These are phyloP conservation scores for Desmophyllum pertusum DNA, from an alignment of 92 coral and sea anemone genomes.

Conservation along the genomic window DNA sequence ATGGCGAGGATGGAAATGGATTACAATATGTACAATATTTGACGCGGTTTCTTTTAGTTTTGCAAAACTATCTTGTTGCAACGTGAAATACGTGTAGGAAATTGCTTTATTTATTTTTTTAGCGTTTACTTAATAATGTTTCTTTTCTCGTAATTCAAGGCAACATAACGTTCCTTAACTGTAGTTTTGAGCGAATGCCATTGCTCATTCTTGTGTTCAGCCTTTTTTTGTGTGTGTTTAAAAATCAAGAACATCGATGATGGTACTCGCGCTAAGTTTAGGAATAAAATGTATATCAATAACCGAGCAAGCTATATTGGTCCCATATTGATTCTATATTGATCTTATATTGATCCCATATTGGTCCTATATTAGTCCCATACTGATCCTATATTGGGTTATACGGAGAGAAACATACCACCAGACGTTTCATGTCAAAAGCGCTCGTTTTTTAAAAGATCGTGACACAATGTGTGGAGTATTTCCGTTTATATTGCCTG, in stretches of 20 bases:
- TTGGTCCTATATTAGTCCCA: too few relatives aligned
- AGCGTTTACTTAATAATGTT: neutral
- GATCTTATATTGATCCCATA: too few relatives aligned
- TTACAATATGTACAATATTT: too few relatives aligned
- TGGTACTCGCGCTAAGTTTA: neutral
- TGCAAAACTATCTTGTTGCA: neutral
- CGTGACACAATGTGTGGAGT: neutral
- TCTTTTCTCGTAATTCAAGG: neutral
- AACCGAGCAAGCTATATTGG: neutral
- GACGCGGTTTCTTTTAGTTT: neutral
- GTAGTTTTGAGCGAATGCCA: neutral
- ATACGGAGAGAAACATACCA: neutral
- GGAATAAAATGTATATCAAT: neutral
- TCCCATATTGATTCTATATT: too few relatives aligned
- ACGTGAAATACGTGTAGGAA: neutral
- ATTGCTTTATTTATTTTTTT: too few relatives aligned
- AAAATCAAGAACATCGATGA: neutral
- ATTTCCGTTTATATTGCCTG: slow-evolving; percentile 16
- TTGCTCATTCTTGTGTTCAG: too few relatives aligned
- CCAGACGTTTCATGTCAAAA: slow-evolving; percentile 18
- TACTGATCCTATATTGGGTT: too few relatives aligned
- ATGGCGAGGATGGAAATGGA: too few relatives aligned
- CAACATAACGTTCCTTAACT: too few relatives aligned
- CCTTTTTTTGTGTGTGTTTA: too few relatives aligned
- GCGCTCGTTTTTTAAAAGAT: slow-evolving; percentile 6